These are phyloP conservation scores for Anthonomus grandis DNA, from an alignment of 1,140 invertebrate genomes.

Conservation along the genomic window DNA sequence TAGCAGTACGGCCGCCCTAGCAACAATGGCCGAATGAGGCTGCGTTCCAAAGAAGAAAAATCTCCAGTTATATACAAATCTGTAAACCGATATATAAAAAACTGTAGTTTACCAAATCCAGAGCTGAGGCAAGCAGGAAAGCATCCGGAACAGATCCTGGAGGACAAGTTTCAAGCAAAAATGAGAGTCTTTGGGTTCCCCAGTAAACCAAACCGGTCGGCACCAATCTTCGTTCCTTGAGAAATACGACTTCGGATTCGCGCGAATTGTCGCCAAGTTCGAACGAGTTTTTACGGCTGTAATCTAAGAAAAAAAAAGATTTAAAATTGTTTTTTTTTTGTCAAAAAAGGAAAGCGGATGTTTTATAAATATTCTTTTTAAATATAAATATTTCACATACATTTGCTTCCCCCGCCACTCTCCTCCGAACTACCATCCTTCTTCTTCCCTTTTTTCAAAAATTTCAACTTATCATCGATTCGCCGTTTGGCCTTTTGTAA, in stretches of 20 bases:
- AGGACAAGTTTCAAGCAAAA: slow-evolving; percentile 90
- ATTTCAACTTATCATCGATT: slow-evolving; percentile 79
- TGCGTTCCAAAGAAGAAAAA: no score
- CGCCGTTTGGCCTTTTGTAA: slow-evolving; percentile 76
- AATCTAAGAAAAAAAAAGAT: slow-evolving; percentile 55
- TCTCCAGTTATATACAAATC: no score
- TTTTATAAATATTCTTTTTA: background rate
- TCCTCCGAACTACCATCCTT: slow-evolving; percentile 86
- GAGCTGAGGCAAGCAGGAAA: slow-evolving; percentile 87
- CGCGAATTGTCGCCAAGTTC: slow-evolving; percentile 73
- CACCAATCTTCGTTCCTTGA: slow-evolving; percentile 81
- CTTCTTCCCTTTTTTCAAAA: slow-evolving; percentile 74
- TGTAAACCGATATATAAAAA: no score
- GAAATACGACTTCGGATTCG: slow-evolving; percentile 81
- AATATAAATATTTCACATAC: background rate
- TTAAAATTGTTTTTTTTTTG: no score
- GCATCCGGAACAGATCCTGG: slow-evolving; percentile 95
- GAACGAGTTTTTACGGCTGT: slow-evolving; percentile 77
- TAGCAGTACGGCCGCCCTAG: slow-evolving; percentile 83
- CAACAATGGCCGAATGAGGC: slow-evolving; percentile 90
- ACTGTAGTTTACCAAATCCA: slow-evolving; percentile 86
- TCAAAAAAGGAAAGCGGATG: background rate
- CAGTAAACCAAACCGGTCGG: slow-evolving; percentile 68
- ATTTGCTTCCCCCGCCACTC: slow-evolving; percentile 69
- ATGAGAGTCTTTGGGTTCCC: slow-evolving; percentile 81